Conservation (phyloP, 2,888 invertebrate species). For the Resseliella maxima region DNA sequence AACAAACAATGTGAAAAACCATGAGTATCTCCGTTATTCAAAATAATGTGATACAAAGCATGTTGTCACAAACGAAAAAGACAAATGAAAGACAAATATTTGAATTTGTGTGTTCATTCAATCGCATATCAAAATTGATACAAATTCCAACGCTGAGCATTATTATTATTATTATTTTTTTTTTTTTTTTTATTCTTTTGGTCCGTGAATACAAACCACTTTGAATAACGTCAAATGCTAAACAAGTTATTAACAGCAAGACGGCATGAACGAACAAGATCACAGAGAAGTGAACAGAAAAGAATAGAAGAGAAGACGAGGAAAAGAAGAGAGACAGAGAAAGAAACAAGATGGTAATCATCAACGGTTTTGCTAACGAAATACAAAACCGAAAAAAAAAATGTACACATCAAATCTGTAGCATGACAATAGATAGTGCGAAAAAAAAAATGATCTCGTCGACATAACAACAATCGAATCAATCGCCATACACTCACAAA, state of each 20-base stretch:
- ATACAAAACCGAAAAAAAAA: background rate
- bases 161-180: too few species aligned
- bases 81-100: background rate
- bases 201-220: too few species aligned
- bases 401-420: background rate
- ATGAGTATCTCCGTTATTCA: background rate
- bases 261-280: background rate
- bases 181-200: background rate
- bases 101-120: conserved; percentile 3
- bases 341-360: background rate
- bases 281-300: background rate
- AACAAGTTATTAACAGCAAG: conserved; percentile 12
- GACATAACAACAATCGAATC: background rate
- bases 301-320: too few species aligned
- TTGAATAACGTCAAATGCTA: background rate
- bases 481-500: background rate
- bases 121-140: background rate
- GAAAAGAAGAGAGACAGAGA: too few species aligned
- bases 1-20: background rate
- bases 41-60: background rate
- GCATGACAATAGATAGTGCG: background rate
- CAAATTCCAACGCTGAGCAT: background rate
- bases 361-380: conserved; percentile 6
- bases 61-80: background rate
- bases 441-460: background rate